Conservation (phyloP, 2,888 invertebrate species). For the Heteropelma amictum region DNA sequence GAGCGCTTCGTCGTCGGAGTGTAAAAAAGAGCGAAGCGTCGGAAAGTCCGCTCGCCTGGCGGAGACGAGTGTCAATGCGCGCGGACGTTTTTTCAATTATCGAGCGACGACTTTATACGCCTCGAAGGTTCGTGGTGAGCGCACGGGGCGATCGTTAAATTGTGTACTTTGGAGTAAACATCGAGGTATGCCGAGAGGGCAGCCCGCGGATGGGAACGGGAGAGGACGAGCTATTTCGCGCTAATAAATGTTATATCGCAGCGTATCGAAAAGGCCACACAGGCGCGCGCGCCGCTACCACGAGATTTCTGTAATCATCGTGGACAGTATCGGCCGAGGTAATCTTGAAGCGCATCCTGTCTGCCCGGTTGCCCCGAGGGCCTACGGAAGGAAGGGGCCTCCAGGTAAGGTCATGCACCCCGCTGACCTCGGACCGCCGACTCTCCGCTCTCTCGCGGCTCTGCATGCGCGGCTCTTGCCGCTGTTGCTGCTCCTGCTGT, state of each 20-base stretch:
- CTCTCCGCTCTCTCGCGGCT: slow-evolving; percentile 52
- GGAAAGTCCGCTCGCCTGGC: too few species aligned
- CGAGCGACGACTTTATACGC: too few species aligned
- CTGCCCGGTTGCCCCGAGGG: slow-evolving; percentile 67
- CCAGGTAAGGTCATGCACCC: slow-evolving; percentile 77
- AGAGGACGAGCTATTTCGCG: slow-evolving; percentile 10
- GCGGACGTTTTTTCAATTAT: too few species aligned
- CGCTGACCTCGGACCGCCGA: slow-evolving; percentile 77
- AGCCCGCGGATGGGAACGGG: too few species aligned
- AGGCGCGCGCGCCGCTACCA: slow-evolving; percentile 68
- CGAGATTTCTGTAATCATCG: slow-evolving; percentile 76
- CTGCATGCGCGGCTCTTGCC: slow-evolving; percentile 26
- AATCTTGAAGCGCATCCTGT: slow-evolving; percentile 75
- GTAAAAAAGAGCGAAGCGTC: too few species aligned
- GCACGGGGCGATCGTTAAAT: too few species aligned
- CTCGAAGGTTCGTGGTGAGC: too few species aligned
- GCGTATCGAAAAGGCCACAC: slow-evolving; percentile 26
- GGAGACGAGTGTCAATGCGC: too few species aligned
- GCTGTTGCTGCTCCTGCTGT: slow-evolving; percentile 45
- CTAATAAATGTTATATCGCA: too few species aligned
- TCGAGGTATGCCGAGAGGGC: too few species aligned
- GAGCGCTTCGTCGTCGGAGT: too few species aligned
- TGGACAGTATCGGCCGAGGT: slow-evolving; percentile 75
- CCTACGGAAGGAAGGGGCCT: slow-evolving; percentile 75
- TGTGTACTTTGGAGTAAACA: too few species aligned